phyloP scores from a whole-genome alignment of 2,797 vertebrate species.

The Girardinus metallicus region DNA sequence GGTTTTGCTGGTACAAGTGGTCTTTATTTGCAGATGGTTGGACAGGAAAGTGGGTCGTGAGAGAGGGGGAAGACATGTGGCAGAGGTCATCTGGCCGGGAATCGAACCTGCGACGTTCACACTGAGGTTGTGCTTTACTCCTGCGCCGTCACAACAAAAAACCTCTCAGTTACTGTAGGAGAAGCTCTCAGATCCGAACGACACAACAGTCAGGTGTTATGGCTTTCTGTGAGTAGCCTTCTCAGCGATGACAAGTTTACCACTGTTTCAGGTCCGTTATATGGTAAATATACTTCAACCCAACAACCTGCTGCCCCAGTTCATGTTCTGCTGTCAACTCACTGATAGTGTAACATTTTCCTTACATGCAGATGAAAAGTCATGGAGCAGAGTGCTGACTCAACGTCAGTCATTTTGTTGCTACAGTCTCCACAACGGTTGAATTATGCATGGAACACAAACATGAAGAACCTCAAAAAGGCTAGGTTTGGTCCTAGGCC shows the following conservation, averaged over 20 bases:
- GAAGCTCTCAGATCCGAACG: neutral
- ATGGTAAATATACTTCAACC: neutral
- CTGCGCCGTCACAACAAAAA: too few species aligned
- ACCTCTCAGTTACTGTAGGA: neutral
- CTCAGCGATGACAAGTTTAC: neutral
- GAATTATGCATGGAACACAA: neutral
- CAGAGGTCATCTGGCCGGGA: too few species aligned
- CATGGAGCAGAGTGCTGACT: conserved; percentile 16
- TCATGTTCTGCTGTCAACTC: neutral
- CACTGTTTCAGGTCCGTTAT: neutral
- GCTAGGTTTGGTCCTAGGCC: neutral
- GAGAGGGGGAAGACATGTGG: too few species aligned
- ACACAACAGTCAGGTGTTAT: neutral
- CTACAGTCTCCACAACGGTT: neutral
- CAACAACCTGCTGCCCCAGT: neutral
- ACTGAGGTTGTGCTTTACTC: too few species aligned
- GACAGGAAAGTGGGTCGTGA: too few species aligned
- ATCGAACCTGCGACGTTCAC: too few species aligned
- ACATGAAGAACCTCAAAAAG: neutral
- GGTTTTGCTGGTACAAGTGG: too few species aligned
- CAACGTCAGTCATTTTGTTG: conserved; percentile 2
- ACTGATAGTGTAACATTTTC: conserved; percentile 4
- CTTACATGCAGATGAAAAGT: neutral
- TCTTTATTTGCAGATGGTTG: too few species aligned
- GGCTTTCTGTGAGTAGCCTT: neutral